Evolutionary conservation across 2,888 invertebrate genomes (phyloP), one percentile per base, ranked within the genome.

Genomic region (Psococerastis gibbosa): DNA sequence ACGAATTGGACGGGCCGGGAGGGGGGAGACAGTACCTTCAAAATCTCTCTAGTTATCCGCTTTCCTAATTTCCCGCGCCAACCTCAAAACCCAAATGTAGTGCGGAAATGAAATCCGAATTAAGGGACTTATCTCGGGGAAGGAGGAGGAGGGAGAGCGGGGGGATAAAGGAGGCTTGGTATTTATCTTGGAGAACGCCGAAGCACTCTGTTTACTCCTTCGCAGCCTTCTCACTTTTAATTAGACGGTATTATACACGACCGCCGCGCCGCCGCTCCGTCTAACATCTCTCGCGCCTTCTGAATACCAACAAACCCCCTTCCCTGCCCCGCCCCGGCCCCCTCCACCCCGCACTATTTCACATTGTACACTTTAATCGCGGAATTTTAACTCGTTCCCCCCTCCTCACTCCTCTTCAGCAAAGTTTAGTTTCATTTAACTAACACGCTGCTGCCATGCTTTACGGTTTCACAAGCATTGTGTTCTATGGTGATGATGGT

Each of bases 241-340:
- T 48, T 44, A 50, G 51, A 49, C 53, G 53, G 54, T 55, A 55
- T 55, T 55, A 55, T 55, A 55, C 55, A 55, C 52, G 54, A 49
- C 49, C 49, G 47, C 42, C 49, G 48, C 48, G 49, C 49, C 49
- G 47, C 42, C 49, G 48, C 48, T 46, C 45, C 51, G 52, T 49
- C 53, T 53, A 52, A 52, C 52, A 47, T 49, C 50, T 47, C 27
- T 27, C 27, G 11, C 27, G 27, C 27, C 27, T 27, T 11, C 27
- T 27, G 27, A 27, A 6, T 27, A 27, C 27, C 27, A 27, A 27
- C 6, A 6, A 11, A 27, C 27, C 11, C 11, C 11, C 27, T 11
- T 6, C 27, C 27, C 27, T 27, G 6, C 27, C n/a, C n/a, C n/a
- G n/a, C n/a, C n/a, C n/a, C n/a, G n/a, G n/a, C n/a, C n/a, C n/a